Conservation (phyloP, 2,113 vertebrate species). For the Scalopus aquaticus region DNA sequence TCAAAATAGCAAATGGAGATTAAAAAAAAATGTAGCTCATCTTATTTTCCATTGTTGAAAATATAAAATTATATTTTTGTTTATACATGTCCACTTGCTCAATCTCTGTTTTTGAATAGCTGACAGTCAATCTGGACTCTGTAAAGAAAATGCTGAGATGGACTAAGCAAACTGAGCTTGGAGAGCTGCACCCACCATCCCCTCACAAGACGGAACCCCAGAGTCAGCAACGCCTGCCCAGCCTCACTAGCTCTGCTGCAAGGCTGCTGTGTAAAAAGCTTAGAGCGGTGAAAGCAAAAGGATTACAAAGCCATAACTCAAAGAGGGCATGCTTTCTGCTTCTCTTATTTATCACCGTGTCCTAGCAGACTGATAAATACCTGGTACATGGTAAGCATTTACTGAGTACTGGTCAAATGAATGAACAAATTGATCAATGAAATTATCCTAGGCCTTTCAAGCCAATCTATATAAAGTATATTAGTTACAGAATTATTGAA, state of each 20-base stretch:
- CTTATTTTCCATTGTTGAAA: neutral
- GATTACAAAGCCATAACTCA: neutral
- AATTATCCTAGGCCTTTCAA: neutral
- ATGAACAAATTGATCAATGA: neutral
- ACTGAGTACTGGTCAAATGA: conserved; percentile 14
- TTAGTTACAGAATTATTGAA: conserved; percentile 29
- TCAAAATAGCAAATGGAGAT: conserved; percentile 16
- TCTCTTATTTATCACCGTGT: neutral
- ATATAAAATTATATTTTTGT: neutral
- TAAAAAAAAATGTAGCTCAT: neutral
- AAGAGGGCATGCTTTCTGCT: neutral
- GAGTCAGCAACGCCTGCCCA: neutral
- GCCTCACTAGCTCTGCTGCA: neutral
- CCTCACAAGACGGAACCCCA: neutral
- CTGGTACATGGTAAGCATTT: neutral
- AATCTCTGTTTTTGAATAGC: neutral
- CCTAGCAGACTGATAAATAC: neutral
- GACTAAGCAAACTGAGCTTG: neutral
- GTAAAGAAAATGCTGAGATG: neutral
- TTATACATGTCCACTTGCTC: neutral
- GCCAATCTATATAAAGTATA: neutral
- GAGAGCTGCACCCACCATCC: neutral
- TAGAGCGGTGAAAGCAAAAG: neutral
- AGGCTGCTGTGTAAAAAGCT: neutral
- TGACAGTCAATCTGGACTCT: neutral